phyloP scores from a whole-genome alignment of 2,888 invertebrate species.

The Drosophila helvetica region DNA sequence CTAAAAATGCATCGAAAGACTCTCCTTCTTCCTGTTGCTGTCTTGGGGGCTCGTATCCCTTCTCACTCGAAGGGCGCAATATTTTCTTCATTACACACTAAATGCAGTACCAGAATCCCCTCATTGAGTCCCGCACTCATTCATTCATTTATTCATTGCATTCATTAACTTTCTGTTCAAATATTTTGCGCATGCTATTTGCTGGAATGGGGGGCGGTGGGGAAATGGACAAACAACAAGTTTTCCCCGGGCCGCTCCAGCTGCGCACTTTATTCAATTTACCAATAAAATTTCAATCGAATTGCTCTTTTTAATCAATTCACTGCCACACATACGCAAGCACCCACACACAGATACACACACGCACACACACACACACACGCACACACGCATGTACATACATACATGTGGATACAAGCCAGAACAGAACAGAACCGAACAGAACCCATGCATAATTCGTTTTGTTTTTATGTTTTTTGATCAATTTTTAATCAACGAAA shows the following conservation, averaged over 20 bases:
- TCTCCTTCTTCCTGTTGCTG: too few species aligned
- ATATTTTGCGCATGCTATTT: slow-evolving; percentile 34
- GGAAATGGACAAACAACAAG: slow-evolving; percentile 44
- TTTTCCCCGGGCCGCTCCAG: slow-evolving; percentile 48
- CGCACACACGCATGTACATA: slow-evolving; percentile 17
- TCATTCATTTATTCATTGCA: slow-evolving; percentile 36
- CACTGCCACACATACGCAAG: slow-evolving; percentile 61
- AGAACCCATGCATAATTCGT: slow-evolving; percentile 67
- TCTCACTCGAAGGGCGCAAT: too few species aligned
- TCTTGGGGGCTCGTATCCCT: not conserved
- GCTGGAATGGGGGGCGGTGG: slow-evolving; percentile 21
- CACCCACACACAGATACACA: slow-evolving; percentile 21
- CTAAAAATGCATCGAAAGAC: not conserved
- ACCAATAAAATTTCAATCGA: slow-evolving; percentile 83
- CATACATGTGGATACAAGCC: not conserved
- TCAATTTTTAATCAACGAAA: slow-evolving; percentile 74
- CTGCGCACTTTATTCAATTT: slow-evolving; percentile 81
- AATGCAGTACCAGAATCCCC: not conserved
- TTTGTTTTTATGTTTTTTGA: slow-evolving; percentile 72
- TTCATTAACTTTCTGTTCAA: slow-evolving; percentile 31
- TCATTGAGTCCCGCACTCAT: not conserved
- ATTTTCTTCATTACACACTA: not conserved
- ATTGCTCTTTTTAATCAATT: slow-evolving; percentile 82
- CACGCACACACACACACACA: slow-evolving; percentile 16
- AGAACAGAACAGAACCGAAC: too few species aligned